Conservation (phyloP, 1,140 invertebrate genomes). For the Pseudomyrmex sp. region DNA sequence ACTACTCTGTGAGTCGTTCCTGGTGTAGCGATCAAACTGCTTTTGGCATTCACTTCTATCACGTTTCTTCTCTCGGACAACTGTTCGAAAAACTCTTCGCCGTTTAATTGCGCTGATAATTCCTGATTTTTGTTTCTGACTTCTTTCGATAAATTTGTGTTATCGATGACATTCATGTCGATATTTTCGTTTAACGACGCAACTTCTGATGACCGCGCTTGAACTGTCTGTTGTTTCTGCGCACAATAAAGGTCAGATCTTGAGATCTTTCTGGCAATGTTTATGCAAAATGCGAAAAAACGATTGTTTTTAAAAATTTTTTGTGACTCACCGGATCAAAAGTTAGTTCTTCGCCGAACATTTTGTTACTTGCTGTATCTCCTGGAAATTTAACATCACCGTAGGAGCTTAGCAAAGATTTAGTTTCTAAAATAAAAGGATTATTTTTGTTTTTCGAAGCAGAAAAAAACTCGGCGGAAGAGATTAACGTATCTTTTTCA, state of each 20-base stretch:
- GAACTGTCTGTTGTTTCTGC: slow-evolving; percentile 35
- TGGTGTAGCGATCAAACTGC: slow-evolving; percentile 72
- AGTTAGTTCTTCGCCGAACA: not conserved
- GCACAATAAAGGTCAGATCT: not conserved
- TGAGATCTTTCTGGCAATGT: not conserved
- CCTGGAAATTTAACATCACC: slow-evolving; percentile 11
- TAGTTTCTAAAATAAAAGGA: not conserved
- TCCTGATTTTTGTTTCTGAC: not conserved
- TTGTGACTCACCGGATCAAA: not conserved
- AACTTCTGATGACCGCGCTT: slow-evolving; percentile 25
- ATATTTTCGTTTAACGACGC: slow-evolving; percentile 39
- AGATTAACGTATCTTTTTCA: not conserved
- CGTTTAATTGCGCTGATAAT: slow-evolving; percentile 42
- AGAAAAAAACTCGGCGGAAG: not conserved
- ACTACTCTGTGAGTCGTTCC: slow-evolving; percentile 65
- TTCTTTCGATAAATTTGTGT: slow-evolving; percentile 29
- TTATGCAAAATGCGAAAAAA: not conserved
- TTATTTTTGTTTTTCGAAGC: slow-evolving; percentile 1
- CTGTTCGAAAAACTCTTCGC: not conserved
- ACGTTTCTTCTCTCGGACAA: slow-evolving; percentile 57
- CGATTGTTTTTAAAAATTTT: not conserved
- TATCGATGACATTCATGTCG: not conserved
- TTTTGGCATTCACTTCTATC: slow-evolving; percentile 72
- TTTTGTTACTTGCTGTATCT: not conserved
- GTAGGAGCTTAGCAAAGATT: slow-evolving; percentile 9